Evolutionary conservation across 2,113 vertebrate species (phyloP), one percentile per base, ranked within the genome.

Genomic region (Phalacrocorax aristotelis): DNA sequence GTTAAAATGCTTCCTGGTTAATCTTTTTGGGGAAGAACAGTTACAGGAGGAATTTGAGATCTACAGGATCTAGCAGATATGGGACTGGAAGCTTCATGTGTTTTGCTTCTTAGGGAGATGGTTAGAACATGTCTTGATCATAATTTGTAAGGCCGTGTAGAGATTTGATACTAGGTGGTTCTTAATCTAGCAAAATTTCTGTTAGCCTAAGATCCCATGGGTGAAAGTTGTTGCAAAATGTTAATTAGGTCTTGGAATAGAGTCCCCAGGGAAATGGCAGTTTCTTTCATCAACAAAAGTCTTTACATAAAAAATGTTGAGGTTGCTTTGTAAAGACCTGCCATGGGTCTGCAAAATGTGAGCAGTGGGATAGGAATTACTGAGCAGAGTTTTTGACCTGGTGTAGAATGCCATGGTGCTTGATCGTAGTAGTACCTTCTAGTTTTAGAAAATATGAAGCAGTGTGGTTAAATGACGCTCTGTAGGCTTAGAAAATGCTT

Each of bases 361-460:
- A 46, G 58, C 57, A 9, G 77, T 27, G 58, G 51, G 49, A 10
- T 6, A 19, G 75, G 55, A 75, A 6, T 3, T 38, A 75, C 49
- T 30, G 87, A 75, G 87, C 48, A 7, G 68, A 44, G 42, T 3
- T 22, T 25, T 66, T 55, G 75, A 22, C 32, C 48, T 26, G 38
- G 13, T 42, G 11, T 9, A 14, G 64, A 17, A 23, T 15, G 25
- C 36, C 8, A 1, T 11, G 65, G 57, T 4, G 49, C 65, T 7
- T 7, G 48, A 5, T 36, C 8, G 3, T 4, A 8, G 15, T 1
- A 0, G 72, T 11, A 9, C 40, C 36, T 34, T 15, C 11, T 22
- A 11, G 32, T 25, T 55, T 19, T 10, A 2, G 23, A 19, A n/a
- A 48, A n/a, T 72, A 10, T 0, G 17, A 17, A 69, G 72, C 32